Evolutionary conservation across 2,797 vertebrate species (phyloP), one percentile per base, ranked within the genome.

Genomic region (Aeoliscus strigatus): DNA sequence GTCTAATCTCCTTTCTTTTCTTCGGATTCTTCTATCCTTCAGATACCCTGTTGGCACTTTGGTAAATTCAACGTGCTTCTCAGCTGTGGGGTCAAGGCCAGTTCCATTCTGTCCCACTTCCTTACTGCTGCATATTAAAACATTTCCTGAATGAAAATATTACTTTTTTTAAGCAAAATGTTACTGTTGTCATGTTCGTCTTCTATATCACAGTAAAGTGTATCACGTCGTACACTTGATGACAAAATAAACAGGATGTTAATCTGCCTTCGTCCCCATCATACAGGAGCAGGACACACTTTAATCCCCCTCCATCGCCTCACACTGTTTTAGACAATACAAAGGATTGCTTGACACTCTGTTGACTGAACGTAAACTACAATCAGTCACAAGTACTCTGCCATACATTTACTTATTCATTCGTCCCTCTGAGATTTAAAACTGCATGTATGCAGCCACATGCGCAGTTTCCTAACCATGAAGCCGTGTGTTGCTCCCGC

Each of bases 1-100:
- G 33, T 34, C 12, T 2, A 5, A 10, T 53, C 7, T 15, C 2
- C 14, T 28, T 40, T 14, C 27, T 12, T 32, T 17, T 11, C 14
- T 16, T 44, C 32, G 33, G 27, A 46, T 21, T 28, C n/a, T 40
- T 14, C 27, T 12, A 29, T 17, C 11, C 14, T 16, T 44, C 32
- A 31, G 27, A 46, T 21, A 29, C 42, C 18, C 14, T 56, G 55
- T 70, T 57, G 51, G 55, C 68, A 37, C 17, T 10, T 16, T 26
- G 16, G 2, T 29, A 35, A 56, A 58, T 44, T 45, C 38, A 34
- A 36, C 50, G 53, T 56, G 40, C 13, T 37, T 53, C 49, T 39
- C 63, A 55, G 54, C 42, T 54, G 53, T 55, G 29, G 33, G 37
- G 18, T 21, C 5, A 59, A 46, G 43, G 47, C 44, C 35, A 27